A percentile compares a stretch with the other conserved stretches of the same genome.
Conservation (phyloP, 2,888 invertebrate species). For the Dryocosmus kuriphilus region DNA sequence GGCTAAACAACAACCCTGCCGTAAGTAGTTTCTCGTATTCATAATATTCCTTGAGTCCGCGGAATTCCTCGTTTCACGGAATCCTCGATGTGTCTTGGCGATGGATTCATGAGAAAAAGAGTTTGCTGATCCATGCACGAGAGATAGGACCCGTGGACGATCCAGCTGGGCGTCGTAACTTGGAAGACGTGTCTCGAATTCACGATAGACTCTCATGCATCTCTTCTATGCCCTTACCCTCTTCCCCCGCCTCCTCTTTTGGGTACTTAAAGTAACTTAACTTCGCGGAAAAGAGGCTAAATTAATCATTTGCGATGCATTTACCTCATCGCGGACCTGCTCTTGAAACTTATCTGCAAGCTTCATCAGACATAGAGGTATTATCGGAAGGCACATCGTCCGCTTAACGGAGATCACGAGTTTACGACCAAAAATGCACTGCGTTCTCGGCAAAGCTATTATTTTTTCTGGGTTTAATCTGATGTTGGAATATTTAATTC, state of each 20-base stretch:
- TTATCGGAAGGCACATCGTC: slow-evolving; percentile 20
- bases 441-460: neutral
- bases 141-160: slow-evolving; percentile 43
- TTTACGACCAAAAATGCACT: slow-evolving; percentile 26
- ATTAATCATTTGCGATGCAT: slow-evolving; percentile 40
- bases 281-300: slow-evolving; percentile 39
- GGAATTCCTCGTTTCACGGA: neutral
- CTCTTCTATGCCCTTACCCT: slow-evolving; percentile 31
- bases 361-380: slow-evolving; percentile 22
- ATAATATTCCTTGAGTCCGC: neutral
- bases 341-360: slow-evolving; percentile 13
- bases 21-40: neutral
- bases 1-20: neutral
- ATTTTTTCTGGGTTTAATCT: slow-evolving; percentile 5
- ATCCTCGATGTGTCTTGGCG: slow-evolving; percentile 25
- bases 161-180: slow-evolving; percentile 37
- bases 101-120: slow-evolving; percentile 40
- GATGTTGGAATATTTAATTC: neutral
- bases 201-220: slow-evolving; percentile 42
- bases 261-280: slow-evolving; percentile 32
- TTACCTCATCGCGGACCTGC: slow-evolving; percentile 15
- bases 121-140: slow-evolving; percentile 46
- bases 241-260: neutral
- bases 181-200: slow-evolving; percentile 54
- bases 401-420: slow-evolving; percentile 26